Evolutionary conservation across 2,113 vertebrate species (phyloP).

Genomic region (Gnathonemus echidnorhynchus): DNA sequence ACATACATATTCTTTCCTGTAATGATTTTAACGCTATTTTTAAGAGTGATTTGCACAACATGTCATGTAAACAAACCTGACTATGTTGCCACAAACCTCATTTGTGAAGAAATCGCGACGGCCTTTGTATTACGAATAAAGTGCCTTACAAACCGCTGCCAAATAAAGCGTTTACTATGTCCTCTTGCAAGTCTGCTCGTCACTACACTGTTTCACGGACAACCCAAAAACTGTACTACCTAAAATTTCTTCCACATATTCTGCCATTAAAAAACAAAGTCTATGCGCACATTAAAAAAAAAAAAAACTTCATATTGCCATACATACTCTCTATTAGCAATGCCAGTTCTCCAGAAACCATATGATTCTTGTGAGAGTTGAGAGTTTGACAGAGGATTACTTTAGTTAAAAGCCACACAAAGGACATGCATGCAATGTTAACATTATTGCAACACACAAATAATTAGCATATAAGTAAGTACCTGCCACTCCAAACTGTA

Average conservation of each 20-base stretch:
- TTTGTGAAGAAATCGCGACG: neutral
- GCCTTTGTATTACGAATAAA: neutral
- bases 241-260: neutral
- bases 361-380: neutral
- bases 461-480: constrained; percentile 40
- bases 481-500: constrained; percentile 68
- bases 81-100: neutral
- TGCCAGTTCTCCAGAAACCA: neutral
- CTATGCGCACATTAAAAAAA: neutral
- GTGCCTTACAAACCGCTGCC: neutral
- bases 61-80: neutral
- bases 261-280: neutral
- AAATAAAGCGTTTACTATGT: neutral
- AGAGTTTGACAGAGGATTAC: constrained; percentile 15
- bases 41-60: neutral
- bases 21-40: neutral
- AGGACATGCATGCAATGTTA: neutral
- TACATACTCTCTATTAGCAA: neutral
- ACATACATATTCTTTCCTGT: neutral
- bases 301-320: neutral
- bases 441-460: neutral
- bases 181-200: neutral
- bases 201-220: neutral
- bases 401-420: neutral
- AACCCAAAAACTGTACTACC: neutral